Conservation (phyloP, 2,113 vertebrate genomes). For the Embiotoca jacksoni region DNA sequence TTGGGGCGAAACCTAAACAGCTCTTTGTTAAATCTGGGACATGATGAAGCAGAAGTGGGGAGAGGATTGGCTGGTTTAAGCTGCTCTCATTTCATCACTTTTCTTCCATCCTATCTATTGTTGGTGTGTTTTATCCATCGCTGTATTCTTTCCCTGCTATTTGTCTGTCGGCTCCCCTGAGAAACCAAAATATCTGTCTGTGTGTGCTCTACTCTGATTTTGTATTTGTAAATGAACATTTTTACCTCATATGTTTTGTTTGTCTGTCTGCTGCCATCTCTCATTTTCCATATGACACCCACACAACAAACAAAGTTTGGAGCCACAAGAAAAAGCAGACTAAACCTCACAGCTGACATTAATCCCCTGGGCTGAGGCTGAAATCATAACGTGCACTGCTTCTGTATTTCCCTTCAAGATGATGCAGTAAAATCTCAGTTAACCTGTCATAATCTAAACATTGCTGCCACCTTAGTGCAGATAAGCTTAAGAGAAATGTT, state of each 20-base stretch:
- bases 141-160: constrained; percentile 35
- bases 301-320: constrained; percentile 23
- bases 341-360: constrained; percentile 37
- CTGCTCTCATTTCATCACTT: constrained; percentile 55
- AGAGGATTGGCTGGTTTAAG: constrained; percentile 53
- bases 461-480: constrained; percentile 32
- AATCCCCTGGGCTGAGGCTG: constrained; percentile 36
- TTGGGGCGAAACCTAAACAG: constrained; percentile 63
- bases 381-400: constrained; percentile 17
- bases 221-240: background rate
- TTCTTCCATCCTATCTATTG: constrained; percentile 28
- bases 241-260: constrained; percentile 1
- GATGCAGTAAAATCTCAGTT: constrained; percentile 35
- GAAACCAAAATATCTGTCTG: constrained; percentile 24
- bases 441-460: constrained; percentile 43
- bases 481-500: constrained; percentile 44
- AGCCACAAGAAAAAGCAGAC: constrained; percentile 14
- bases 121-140: constrained; percentile 23
- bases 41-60: constrained; percentile 7
- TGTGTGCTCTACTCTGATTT: constrained; percentile 7
- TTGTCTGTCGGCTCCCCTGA: constrained; percentile 34
- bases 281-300: constrained; percentile 18
- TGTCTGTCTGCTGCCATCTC: constrained; percentile 14
- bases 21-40: constrained; percentile 63
- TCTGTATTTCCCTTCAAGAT: constrained; percentile 30